Evolutionary conservation across 2,113 vertebrate genomes (phyloP), one percentile per base, ranked within the genome.

Genomic region (Oncorhynchus clarkii): DNA sequence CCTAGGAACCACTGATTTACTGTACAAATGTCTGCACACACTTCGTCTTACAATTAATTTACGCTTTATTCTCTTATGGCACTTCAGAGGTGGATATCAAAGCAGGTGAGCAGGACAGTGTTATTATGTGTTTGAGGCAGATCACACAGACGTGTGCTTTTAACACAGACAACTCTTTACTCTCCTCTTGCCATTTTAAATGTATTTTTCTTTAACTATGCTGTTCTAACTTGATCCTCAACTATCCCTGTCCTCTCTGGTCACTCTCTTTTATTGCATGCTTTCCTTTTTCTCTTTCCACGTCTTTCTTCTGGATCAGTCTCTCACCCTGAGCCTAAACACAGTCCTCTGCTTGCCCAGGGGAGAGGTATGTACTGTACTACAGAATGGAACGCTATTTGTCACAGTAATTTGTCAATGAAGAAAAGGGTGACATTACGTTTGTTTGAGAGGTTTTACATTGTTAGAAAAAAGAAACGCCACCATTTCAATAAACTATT

Each of bases 301-400:
- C 84, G 7, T 69, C 39, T 54, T 70, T 48, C 64, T 49, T 68
- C 54, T 78, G 80, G 60, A 27, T 70, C 83, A 91, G 90, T 80
- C 5, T 84, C 86, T 86, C 83, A 79, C 1, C 57, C 86, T 84
- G 88, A 90, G 71, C 72, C 78, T 16, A 91, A 89, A 72, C 88
- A 76, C 79, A 91, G 85, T 75, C 16, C 51, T 54, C 4, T 54
- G 16, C 16, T 54, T 16, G 39, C 11, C 39, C 39, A 45, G 9
- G 39, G 39, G 39, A 45, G 39, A 45, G 39, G 39, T 45, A 45
- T 45, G 39, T 45, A 45, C 39, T 11, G 39, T 45, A 45, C 39
- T 45, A 45, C 39, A 45, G 39, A 45, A 45, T 45, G 9, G 39
- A 45, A 45, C 11, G 9, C 9, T 45, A 9, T 45, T 45, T 45